phyloP scores from a whole-genome alignment of 2,797 vertebrate genomes.

The Pachyuromys duprasi region DNA sequence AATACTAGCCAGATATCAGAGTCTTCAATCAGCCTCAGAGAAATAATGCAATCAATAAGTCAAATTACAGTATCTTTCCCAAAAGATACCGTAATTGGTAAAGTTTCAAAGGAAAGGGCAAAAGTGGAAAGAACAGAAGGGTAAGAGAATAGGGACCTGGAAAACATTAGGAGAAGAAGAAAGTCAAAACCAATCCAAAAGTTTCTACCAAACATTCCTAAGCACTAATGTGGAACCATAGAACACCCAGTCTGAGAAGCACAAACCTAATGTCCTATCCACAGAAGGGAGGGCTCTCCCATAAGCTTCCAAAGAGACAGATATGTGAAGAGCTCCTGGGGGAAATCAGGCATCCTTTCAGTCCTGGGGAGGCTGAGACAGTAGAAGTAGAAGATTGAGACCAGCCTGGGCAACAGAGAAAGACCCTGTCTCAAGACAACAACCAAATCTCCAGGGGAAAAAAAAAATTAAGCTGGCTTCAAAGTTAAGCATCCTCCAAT shows the following conservation, averaged over 20 bases:
- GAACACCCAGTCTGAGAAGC: not conserved
- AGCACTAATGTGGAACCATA: not conserved
- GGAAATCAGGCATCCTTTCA: not conserved
- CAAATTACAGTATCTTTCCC: not conserved
- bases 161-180: not conserved
- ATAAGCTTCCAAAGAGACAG: not conserved
- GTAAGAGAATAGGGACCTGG: no score
- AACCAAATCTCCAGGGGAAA: not conserved
- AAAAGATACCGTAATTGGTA: not conserved
- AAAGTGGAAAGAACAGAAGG: not conserved
- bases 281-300: not conserved
- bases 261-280: not conserved
- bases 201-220: not conserved
- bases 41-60: conserved; percentile 7
- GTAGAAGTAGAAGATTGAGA: not conserved
- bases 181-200: not conserved
- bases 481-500: not conserved
- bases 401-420: not conserved
- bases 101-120: not conserved
- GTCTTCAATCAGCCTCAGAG: conserved; percentile 13
- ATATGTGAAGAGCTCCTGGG: not conserved
- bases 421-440: not conserved
- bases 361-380: not conserved
- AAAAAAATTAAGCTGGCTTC: not conserved
- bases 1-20: conserved; percentile 31